A percentile compares a stretch with the other conserved stretches of the same genome.
These are phyloP conservation scores for Astyanax mexicanus DNA, from an alignment of 2,797 vertebrate genomes.

Conservation along the genomic window DNA sequence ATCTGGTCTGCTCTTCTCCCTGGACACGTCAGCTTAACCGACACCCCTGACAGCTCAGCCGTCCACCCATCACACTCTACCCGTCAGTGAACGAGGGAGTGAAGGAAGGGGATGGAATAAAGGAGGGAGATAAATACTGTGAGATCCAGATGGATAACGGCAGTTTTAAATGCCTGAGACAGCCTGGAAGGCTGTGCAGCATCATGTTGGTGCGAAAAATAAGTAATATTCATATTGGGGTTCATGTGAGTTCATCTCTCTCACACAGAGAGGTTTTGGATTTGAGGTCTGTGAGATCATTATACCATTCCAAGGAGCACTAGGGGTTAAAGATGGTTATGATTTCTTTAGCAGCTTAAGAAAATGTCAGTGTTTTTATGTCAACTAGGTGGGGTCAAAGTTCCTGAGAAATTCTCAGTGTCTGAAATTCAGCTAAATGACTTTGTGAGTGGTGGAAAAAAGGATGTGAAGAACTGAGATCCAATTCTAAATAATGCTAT, in stretches of 20 bases:
- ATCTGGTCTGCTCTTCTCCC: slow-evolving; percentile 2
- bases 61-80: slow-evolving; percentile 19
- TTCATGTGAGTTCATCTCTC: not conserved
- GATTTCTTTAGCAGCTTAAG: not conserved
- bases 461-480: not conserved
- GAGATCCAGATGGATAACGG: slow-evolving; percentile 15
- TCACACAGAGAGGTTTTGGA: not conserved
- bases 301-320: not conserved
- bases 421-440: slow-evolving; percentile 34
- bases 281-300: not conserved
- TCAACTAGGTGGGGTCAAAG: slow-evolving; percentile 30
- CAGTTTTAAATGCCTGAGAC: not conserved
- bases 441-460: slow-evolving; percentile 4
- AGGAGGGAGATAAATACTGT: slow-evolving; percentile 9
- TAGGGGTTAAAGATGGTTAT: not conserved
- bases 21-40: slow-evolving; percentile 23
- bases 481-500: not conserved
- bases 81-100: slow-evolving; percentile 1
- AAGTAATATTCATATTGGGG: not conserved
- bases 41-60: slow-evolving; percentile 32
- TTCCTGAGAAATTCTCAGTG: slow-evolving; percentile 45
- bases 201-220: not conserved
- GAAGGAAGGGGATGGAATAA: not conserved
- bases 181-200: not conserved
- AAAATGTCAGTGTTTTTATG: slow-evolving; percentile 17